Conservation (phyloP, 2,113 vertebrate species). For the Aptenodytes patagonicus region DNA sequence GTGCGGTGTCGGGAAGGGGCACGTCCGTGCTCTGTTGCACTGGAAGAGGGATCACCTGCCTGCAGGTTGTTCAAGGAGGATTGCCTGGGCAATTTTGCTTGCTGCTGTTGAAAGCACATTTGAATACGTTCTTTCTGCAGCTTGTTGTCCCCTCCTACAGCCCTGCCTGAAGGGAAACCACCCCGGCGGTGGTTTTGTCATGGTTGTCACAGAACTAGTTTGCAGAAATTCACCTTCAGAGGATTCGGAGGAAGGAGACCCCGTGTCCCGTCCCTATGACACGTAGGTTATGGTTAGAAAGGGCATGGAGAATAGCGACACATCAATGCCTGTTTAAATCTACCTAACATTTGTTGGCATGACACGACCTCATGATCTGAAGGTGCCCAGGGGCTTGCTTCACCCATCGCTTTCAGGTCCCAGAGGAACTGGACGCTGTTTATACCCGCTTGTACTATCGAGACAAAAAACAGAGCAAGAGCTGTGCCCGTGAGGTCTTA, state of each 20-base stretch:
- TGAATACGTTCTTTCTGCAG: neutral
- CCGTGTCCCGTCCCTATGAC: rapidly evolving
- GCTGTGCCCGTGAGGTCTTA: neutral
- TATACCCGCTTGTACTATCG: rapidly evolving
- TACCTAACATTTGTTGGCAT: neutral
- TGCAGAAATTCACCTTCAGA: neutral
- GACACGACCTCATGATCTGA: neutral
- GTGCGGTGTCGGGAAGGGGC: rapidly evolving
- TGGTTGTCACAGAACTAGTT: neutral
- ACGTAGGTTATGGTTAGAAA: neutral
- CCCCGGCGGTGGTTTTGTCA: neutral
- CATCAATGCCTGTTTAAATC: neutral
- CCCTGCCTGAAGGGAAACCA: neutral
- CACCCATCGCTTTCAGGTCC: neutral
- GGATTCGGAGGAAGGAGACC: neutral
- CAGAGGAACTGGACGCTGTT: neutral
- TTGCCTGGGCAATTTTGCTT: neutral
- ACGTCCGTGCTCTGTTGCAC: rapidly evolving
- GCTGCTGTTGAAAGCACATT: neutral
- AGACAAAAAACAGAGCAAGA: neutral
- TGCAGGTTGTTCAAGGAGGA: neutral
- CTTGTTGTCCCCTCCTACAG: neutral
- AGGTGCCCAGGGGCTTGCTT: neutral
- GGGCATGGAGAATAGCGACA: neutral
- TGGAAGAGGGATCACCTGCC: neutral